Percentiles rank a stretch among this genome's conserved stretches.
Conservation (phyloP, 2,888 invertebrate species). For the Smittia sp. region DNA sequence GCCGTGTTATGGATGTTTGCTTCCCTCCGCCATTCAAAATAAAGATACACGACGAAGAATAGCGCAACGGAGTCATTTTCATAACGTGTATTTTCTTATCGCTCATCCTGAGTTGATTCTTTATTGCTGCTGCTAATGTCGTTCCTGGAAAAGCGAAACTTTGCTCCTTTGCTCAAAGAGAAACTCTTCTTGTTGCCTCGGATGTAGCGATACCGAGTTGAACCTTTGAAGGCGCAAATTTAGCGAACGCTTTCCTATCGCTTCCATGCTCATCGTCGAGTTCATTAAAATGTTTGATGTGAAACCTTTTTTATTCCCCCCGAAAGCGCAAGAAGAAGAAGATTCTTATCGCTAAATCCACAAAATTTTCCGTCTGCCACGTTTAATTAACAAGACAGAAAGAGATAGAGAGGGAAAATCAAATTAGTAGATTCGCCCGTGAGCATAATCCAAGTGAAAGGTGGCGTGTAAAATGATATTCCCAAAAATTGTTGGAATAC, state of each 20-base stretch:
- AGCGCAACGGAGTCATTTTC: constrained; percentile 30
- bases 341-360: constrained; percentile 21
- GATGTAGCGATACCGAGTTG: constrained; percentile 6
- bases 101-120: constrained; percentile 36
- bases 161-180: background rate
- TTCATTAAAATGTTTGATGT: constrained; percentile 29
- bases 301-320: constrained; percentile 8
- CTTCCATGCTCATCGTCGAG: background rate
- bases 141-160: background rate
- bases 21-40: background rate
- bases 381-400: constrained; percentile 11
- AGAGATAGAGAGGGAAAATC: background rate
- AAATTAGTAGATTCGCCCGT: constrained; percentile 9
- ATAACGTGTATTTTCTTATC: constrained; percentile 31
- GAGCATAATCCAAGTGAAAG: background rate
- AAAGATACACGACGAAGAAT: background rate
- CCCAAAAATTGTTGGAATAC: background rate
- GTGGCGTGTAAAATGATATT: constrained; percentile 14
- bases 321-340: background rate
- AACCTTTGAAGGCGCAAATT: no score
- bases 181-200: constrained; percentile 6
- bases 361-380: constrained; percentile 1
- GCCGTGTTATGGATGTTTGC: no score
- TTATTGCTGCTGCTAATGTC: constrained; percentile 37
- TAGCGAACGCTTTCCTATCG: no score